Evolutionary conservation across 2,797 vertebrate genomes (phyloP), one percentile per base, ranked within the genome.

Genomic region (Pantherophis vulpinus): DNA sequence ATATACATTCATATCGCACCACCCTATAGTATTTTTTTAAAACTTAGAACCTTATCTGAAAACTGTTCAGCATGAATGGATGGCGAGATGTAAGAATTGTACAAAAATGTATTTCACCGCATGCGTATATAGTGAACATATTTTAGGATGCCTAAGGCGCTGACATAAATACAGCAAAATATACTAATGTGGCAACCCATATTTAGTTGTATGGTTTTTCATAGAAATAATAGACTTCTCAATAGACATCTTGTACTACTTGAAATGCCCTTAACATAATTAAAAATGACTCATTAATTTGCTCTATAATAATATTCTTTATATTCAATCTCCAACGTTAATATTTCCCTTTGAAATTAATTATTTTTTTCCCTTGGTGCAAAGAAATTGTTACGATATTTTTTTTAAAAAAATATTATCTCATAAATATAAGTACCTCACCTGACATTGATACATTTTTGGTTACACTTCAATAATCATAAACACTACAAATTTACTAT

Each of bases 371-470:
- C 89, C 91, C 91, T 89, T 91, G 86, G n/a, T 88, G 0, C 66
- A 94, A 91, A 93, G 91, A 94, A 88, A 94, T 12, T 87, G 60
- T 47, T 32, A 32, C 5, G 14, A 25, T 66, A 8, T 86, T 87
- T 93, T 74, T 74, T 55, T 87, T 66, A 37, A 37, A 37, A 87
- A 0, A 0, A 1, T 92, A 91, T 87, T 54, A 58, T 93, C 89
- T 93, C 47, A 63, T 42, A 94, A 94, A 79, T 90, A 70, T 61
- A 79, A 56, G 42, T 94, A 95, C 83, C 91, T 89, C 93, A 66
- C 87, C 91, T 96, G 20, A 93, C 93, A 95, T 23, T 25, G 79
- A 59, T 91, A 91, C 27, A 66, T 92, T 92, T 47, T 95, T 95
- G 8, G 86, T 54, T 47, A 54, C 87, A 20, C 6, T 32, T 37